Percentiles rank a stretch among this genome's conserved stretches.
phyloP scores from a whole-genome alignment of 2,797 vertebrate genomes.

The Parotocinclus haroldoi region DNA sequence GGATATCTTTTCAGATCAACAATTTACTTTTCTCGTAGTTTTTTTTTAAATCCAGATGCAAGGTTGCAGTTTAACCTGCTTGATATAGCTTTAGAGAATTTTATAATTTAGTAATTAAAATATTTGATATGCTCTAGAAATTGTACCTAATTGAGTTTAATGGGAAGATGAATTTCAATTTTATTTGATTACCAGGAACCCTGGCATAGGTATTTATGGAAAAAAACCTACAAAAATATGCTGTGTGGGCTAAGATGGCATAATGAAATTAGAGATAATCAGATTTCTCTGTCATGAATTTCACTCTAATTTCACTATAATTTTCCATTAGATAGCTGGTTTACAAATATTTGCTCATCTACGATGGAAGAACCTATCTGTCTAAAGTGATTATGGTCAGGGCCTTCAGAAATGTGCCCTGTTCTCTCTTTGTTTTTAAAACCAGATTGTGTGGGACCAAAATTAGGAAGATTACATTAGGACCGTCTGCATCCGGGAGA shows the following conservation, averaged over 20 bases:
- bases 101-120: conserved; percentile 99
- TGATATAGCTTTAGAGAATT: conserved; percentile 99
- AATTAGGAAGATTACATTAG: conserved; percentile 84
- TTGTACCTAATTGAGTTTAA: conserved; percentile 99
- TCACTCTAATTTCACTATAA: conserved; percentile 99
- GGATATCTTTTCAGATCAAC: conserved; percentile 84
- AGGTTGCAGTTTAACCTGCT: conserved; percentile 94
- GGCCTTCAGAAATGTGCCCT: conserved; percentile 82
- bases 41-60: conserved; percentile 68
- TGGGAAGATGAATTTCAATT: conserved; percentile 99
- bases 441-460: conserved; percentile 83
- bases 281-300: conserved; percentile 99
- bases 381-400: conserved; percentile 97
- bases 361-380: conserved; percentile 98
- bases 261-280: conserved; percentile 99
- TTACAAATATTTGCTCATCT: conserved; percentile 99
- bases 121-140: conserved; percentile 99
- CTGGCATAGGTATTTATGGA: conserved; percentile 99
- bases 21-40: conserved; percentile 85
- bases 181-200: conserved; percentile 99
- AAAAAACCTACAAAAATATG: conserved; percentile 98
- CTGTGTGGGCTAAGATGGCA: conserved; percentile 99
- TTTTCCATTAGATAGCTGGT: conserved; percentile 99
- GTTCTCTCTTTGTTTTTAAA: conserved; percentile 77
- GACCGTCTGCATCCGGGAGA: conserved; percentile 82